phyloP scores from a whole-genome alignment of 2,888 invertebrate genomes.

The Phoenoteleia sp. region DNA sequence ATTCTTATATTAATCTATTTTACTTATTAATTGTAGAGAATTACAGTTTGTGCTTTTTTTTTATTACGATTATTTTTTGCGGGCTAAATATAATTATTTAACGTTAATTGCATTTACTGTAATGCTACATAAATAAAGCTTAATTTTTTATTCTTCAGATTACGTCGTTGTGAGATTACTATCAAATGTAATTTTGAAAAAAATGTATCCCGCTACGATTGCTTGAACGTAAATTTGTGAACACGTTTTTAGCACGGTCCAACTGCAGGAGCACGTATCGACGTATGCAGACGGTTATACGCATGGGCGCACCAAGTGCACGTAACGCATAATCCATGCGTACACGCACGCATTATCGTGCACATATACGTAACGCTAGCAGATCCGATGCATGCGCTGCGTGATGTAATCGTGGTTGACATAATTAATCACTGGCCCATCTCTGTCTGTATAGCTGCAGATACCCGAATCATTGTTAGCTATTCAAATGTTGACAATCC shows the following conservation, averaged over 20 bases:
- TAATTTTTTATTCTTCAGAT: neutral
- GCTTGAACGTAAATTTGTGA: constrained; percentile 52
- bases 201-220: constrained; percentile 26
- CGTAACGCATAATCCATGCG: constrained; percentile 76
- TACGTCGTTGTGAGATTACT: constrained; percentile 12
- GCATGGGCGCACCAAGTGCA: constrained; percentile 77
- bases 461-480: constrained; percentile 57
- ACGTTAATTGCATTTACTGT: too few species aligned
- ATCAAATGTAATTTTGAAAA: constrained; percentile 44
- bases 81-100: too few species aligned
- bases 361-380: constrained; percentile 67
- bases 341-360: constrained; percentile 74
- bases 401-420: constrained; percentile 84
- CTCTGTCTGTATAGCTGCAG: constrained; percentile 66
- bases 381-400: constrained; percentile 74
- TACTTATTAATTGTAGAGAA: too few species aligned
- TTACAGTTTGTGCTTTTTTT: too few species aligned
- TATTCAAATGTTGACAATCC: constrained; percentile 62
- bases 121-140: neutral
- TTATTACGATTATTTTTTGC: too few species aligned
- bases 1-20: too few species aligned
- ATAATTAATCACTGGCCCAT: constrained; percentile 84
- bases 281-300: constrained; percentile 76
- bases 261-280: constrained; percentile 48
- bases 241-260: constrained; percentile 28